Base-by-base conservation (phyloP, 2,113 vertebrate species). In the Cnemophilus loriae region DNA sequence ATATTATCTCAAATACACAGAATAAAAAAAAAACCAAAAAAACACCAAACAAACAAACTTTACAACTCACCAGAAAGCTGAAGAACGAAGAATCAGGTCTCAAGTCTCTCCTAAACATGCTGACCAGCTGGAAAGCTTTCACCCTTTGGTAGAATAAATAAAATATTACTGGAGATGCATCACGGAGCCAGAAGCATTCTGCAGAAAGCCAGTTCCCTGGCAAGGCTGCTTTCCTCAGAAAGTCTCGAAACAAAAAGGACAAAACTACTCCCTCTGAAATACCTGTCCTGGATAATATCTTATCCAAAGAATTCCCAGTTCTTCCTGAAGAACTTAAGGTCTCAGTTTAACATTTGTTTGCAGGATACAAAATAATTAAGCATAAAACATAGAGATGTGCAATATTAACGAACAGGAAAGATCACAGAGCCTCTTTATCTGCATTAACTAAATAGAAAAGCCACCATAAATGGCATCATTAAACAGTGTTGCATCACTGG, bases 11-110 rank as follows among this genome's bases (percentile, higher is more conserved):
- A 81, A 69, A 82, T 16, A 59, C 15, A 20, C 42, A 37, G 56
- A n/a, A 60, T 37, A 21, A 67, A 5, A 42, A n/a, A 28, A 63
- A 76, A 52, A 9, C 8, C 6, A 24, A 33, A 12, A 41, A 41
- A 41, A 41, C 39, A 41, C n/a, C 17, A 13, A 46, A 44, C 7
- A 13, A 39, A 27, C 9, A 37, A 11, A 5, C 17, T 27, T 18
- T 53, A 61, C 90, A 71, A 81, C 95, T 96, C 88, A 97, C 97
- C 94, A 97, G 79, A 77, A 97, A 70, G 73, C 90, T 57, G 84
- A 97, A 94, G 82, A 97, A 75, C 85, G 69, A 94, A 50, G 35
- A 85, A 59, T 52, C 37, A 11, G 52, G 42, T 59, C 83, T 84
- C 52, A 53, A 42, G 59, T 50, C 61, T 70, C 73, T 70, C 42